Evolutionary conservation across 2,888 invertebrate species (phyloP).

Genomic region (Amiota minor): DNA sequence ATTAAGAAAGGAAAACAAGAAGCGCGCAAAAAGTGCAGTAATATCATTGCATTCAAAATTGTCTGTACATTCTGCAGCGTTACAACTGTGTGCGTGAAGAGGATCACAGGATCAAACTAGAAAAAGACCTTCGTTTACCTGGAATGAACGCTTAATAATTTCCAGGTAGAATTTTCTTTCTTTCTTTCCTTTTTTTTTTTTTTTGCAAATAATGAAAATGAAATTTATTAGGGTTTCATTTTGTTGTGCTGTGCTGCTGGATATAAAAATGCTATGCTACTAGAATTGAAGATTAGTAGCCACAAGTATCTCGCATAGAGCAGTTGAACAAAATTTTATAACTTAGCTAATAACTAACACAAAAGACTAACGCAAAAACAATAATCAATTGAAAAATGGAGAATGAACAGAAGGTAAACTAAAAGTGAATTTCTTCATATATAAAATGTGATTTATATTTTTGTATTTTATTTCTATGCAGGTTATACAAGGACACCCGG

Average conservation of each 20-base stretch:
- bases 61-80: not conserved
- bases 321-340: not conserved
- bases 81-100: not conserved
- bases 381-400: constrained; percentile 5
- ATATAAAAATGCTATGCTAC: not conserved
- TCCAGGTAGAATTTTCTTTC: constrained; percentile 50
- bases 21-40: not conserved
- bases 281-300: not conserved
- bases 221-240: no score
- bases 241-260: not conserved
- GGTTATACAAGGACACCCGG: constrained; percentile 17
- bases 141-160: not conserved
- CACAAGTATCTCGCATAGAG: not conserved
- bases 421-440: not conserved
- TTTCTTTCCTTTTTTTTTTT: constrained; percentile 28
- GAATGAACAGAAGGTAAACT: not conserved
- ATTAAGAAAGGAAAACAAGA: no score
- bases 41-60: not conserved
- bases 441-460: not conserved
- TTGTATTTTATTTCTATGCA: not conserved
- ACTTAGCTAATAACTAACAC: not conserved
- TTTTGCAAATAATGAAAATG: not conserved
- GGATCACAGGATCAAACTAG: constrained; percentile 18
- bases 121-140: constrained; percentile 10
- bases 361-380: not conserved